phyloP scores from a whole-genome alignment of 2,113 vertebrate species.

The Oplegnathus fasciatus region DNA sequence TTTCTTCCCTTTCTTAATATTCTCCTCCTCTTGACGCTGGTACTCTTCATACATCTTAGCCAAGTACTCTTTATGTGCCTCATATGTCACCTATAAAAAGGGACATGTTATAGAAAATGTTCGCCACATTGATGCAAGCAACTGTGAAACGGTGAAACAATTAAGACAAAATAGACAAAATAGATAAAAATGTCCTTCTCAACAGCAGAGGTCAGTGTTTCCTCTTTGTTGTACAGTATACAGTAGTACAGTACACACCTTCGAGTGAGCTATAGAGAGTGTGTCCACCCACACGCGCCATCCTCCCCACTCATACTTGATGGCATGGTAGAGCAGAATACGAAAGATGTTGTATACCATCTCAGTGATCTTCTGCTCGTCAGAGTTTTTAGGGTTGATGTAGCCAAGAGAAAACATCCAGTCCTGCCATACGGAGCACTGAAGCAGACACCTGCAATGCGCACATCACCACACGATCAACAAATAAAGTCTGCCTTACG shows the following conservation, averaged over 20 bases:
- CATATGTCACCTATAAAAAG: constrained; percentile 92
- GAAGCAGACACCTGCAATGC: constrained; percentile 91
- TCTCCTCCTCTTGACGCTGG: constrained; percentile 97
- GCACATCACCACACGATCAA: not conserved
- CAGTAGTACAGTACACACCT: constrained; percentile 89
- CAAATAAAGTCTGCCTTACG: not conserved
- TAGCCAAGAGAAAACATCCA: constrained; percentile 99
- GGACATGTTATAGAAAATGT: not conserved
- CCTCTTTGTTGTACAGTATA: constrained; percentile 76
- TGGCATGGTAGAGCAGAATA: constrained; percentile 97
- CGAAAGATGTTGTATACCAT: constrained; percentile 99
- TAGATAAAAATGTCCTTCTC: constrained; percentile 17
- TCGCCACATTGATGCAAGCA: not conserved
- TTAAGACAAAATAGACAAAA: not conserved
- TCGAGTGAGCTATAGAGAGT: constrained; percentile 98
- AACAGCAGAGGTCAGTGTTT: constrained; percentile 66
- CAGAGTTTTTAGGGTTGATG: constrained; percentile 96
- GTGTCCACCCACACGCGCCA: constrained; percentile 99
- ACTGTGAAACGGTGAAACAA: not conserved
- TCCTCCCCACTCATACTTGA: constrained; percentile 99
- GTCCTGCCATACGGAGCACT: constrained; percentile 99
- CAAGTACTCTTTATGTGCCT: constrained; percentile 97
- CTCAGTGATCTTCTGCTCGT: constrained; percentile 97
- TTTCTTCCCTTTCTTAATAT: constrained; percentile 97
- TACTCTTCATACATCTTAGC: constrained; percentile 99